These are phyloP conservation scores for Peromyscus californicus DNA, from an alignment of 2,113 vertebrate species.

Conservation along the genomic window DNA sequence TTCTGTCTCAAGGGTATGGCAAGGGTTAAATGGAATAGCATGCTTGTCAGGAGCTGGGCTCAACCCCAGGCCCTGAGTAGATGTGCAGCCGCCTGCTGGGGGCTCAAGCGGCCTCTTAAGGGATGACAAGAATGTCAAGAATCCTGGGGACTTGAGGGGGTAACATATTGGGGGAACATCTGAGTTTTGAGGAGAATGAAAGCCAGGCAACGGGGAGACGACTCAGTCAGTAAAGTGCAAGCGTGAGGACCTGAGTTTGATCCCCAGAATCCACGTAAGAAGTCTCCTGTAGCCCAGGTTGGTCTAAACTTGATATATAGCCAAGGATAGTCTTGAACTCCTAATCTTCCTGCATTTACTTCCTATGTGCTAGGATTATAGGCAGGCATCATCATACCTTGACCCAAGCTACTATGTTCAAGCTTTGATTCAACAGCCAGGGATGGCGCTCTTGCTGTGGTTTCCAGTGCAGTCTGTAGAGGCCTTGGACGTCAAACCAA, in stretches of 20 bases:
- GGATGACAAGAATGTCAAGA: not conserved
- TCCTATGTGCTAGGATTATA: not conserved
- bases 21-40: not conserved
- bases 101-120: not conserved
- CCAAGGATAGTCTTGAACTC: not conserved
- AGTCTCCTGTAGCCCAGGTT: not conserved
- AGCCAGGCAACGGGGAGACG: not conserved
- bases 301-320: too few species aligned
- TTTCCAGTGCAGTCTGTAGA: not conserved
- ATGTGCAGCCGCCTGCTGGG: not conserved
- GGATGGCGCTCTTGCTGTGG: accelerated
- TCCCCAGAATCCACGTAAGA: not conserved
- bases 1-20: not conserved
- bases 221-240: not conserved
- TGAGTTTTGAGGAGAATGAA: not conserved
- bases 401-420: not conserved
- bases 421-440: not conserved
- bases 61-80: not conserved
- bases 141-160: not conserved
- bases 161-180: not conserved
- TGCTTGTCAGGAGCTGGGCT: accelerated
- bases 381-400: not conserved
- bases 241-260: not conserved
- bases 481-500: not conserved
- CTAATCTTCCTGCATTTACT: not conserved